A percentile compares a stretch with the other conserved stretches of the same genome.
Conservation (phyloP, 2,888 invertebrate genomes). For the Lumbricus terrestris region DNA sequence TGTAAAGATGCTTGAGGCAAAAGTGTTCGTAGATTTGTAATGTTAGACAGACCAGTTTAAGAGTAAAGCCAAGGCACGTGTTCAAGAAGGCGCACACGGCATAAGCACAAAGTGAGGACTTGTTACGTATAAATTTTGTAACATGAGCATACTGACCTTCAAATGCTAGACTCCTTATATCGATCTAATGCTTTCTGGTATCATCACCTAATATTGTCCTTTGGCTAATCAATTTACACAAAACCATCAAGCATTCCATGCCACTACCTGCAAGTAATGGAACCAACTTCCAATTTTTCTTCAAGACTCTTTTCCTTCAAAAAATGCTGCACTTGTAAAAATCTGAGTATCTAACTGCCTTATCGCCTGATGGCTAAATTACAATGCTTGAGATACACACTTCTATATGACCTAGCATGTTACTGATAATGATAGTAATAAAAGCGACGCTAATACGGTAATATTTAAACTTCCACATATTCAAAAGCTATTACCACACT, state of each 20-base stretch:
- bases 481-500: no score
- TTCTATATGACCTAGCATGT: background rate
- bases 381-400: background rate
- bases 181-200: background rate
- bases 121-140: background rate
- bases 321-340: background rate
- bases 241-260: background rate
- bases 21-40: background rate
- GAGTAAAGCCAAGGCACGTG: background rate
- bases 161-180: background rate
- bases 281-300: background rate
- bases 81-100: background rate
- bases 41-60: background rate
- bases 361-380: background rate
- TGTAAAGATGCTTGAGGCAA: background rate
- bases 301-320: background rate
- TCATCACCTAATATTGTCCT: background rate
- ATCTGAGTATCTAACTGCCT: background rate
- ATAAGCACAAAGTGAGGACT: background rate
- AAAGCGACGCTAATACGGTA: no score
- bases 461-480: no score
- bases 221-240: background rate
- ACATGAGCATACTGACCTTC: background rate
- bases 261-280: background rate
- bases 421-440: no score